Conservation (phyloP, 2,113 vertebrate species). For the Sturnira hondurensis region DNA sequence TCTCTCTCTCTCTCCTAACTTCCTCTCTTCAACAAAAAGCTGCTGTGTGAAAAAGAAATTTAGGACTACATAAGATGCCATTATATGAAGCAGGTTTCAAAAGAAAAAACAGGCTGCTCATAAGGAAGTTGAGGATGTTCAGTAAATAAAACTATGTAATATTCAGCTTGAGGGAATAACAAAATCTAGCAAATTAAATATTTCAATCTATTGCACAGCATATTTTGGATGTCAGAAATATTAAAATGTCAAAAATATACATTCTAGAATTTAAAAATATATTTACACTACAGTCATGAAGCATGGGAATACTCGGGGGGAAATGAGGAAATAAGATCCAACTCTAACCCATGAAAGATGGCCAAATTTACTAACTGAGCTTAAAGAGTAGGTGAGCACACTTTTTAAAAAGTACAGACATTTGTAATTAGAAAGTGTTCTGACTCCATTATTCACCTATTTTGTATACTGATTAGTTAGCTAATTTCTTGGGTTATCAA, state of each 20-base stretch:
- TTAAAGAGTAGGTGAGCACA: not conserved
- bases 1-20: no score
- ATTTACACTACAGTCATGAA: not conserved
- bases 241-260: not conserved
- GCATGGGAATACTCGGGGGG: not conserved
- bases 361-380: not conserved
- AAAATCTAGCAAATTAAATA: not conserved
- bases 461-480: not conserved
- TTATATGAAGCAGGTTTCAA: not conserved
- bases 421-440: not conserved
- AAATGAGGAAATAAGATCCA: not conserved
- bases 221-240: not conserved
- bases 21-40: not conserved
- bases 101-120: not conserved
- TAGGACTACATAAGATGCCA: not conserved
- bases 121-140: not conserved
- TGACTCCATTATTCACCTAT: not conserved
- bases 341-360: not conserved
- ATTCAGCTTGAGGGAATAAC: not conserved
- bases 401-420: not conserved
- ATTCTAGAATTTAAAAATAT: not conserved
- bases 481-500: not conserved
- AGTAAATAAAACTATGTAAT: not conserved
- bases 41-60: not conserved
- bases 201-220: not conserved